phyloP scores from a whole-genome alignment of 2,888 invertebrate species.

The Listrodromus nycthemerus region DNA sequence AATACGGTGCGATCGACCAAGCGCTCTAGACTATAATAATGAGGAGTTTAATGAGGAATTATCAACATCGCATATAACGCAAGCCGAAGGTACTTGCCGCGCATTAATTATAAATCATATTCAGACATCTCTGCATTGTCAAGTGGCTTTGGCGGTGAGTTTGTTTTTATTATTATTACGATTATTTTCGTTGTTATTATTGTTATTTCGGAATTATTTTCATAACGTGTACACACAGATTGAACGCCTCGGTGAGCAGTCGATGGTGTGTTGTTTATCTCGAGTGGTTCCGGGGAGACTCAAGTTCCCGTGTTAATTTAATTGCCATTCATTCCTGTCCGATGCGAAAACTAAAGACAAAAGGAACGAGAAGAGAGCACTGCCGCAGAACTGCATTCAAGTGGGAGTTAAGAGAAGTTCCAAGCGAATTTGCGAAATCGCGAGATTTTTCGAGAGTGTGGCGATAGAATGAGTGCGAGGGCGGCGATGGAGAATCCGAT shows the following conservation, averaged over 20 bases:
- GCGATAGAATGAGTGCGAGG: constrained; percentile 23
- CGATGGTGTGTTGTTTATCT: constrained; percentile 46
- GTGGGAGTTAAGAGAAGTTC: constrained; percentile 16
- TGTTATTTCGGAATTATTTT: constrained; percentile 9
- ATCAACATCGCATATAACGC: constrained; percentile 16
- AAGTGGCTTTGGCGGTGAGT: constrained; percentile 4
- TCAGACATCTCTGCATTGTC: constrained; percentile 33
- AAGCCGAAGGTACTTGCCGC: constrained; percentile 18
- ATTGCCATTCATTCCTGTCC: constrained; percentile 52
- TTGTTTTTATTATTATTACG: not conserved
- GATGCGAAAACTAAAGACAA: constrained; percentile 31
- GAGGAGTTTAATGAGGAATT: constrained; percentile 58
- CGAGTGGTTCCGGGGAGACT: constrained; percentile 17
- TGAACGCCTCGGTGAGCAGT: constrained; percentile 26
- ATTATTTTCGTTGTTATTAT: constrained; percentile 18
- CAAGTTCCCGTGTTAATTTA: constrained; percentile 64
- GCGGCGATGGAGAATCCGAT: constrained; percentile 15
- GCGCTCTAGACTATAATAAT: constrained; percentile 52
- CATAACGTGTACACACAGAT: not conserved
- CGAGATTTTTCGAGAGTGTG: constrained; percentile 31
- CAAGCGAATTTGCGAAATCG: constrained; percentile 2
- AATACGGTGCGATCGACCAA: constrained; percentile 44
- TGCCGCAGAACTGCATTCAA: not conserved
- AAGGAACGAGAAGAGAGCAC: constrained; percentile 13
- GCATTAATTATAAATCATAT: constrained; percentile 59